These are phyloP conservation scores for Electrona antarctica DNA, from an alignment of 2,113 vertebrate species.

Conservation along the genomic window DNA sequence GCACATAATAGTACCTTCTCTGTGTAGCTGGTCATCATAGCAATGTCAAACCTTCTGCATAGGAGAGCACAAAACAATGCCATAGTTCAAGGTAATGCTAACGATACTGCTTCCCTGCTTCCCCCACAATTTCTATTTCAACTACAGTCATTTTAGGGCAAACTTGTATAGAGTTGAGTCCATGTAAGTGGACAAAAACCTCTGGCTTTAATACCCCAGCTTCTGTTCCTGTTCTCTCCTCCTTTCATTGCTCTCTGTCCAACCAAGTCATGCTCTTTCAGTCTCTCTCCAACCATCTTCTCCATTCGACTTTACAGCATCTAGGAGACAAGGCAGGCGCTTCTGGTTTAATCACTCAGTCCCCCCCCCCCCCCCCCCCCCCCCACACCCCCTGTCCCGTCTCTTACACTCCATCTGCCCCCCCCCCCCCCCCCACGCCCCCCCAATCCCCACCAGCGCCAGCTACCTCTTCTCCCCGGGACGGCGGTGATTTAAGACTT, in stretches of 20 bases:
- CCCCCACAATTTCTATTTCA: too few species aligned
- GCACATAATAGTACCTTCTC: too few species aligned
- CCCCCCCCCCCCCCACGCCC: background rate
- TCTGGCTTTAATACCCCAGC: background rate
- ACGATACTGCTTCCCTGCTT: too few species aligned
- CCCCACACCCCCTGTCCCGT: background rate
- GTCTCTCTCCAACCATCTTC: background rate
- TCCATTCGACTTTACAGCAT: too few species aligned
- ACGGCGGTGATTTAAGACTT: conserved; percentile 66
- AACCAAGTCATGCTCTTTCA: conserved; percentile 5
- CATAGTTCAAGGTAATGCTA: too few species aligned
- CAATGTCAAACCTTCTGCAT: too few species aligned
- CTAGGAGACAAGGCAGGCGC: background rate
- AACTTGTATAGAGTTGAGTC: too few species aligned
- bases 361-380: background rate
- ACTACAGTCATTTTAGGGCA: too few species aligned
- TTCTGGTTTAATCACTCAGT: background rate
- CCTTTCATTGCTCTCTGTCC: background rate
- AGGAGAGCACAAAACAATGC: too few species aligned
- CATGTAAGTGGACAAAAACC: too few species aligned
- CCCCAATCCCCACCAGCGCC: conserved; percentile 8
- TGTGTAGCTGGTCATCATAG: too few species aligned
- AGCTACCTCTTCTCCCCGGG: conserved; percentile 33
- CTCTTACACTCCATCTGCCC: conserved; percentile 9
- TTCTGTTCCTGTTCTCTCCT: background rate